Percentiles rank a stretch among this genome's conserved stretches.
These are phyloP conservation scores for Tachina fera DNA, from an alignment of 2,888 invertebrate genomes.

Conservation along the genomic window DNA sequence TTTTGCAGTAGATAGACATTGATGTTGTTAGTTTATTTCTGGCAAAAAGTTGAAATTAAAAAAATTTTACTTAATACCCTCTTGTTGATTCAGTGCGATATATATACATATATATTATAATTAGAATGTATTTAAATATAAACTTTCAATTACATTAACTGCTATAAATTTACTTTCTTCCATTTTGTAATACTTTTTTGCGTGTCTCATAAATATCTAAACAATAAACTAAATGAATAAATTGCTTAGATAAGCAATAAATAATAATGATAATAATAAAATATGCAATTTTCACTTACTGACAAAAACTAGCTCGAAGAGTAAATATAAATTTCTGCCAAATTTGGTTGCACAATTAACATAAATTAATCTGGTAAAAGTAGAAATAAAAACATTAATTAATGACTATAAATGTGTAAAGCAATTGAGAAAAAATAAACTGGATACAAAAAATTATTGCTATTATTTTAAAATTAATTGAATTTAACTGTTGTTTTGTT, in stretches of 20 bases:
- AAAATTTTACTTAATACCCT: too few species aligned
- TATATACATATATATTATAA: too few species aligned
- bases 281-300: slow-evolving; percentile 6
- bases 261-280: background rate
- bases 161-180: background rate
- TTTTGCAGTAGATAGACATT: too few species aligned
- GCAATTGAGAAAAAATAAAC: slow-evolving; percentile 6
- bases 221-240: slow-evolving; percentile 18
- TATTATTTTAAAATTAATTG: slow-evolving; percentile 28
- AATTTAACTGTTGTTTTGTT: slow-evolving; percentile 45
- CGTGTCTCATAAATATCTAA: slow-evolving; percentile 29
- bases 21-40: too few species aligned
- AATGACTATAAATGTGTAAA: slow-evolving; percentile 38
- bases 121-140: background rate
- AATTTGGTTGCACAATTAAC: slow-evolving; percentile 55
- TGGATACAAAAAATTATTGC: background rate
- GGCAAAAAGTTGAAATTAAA: too few species aligned
- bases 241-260: background rate
- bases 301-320: slow-evolving; percentile 4
- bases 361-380: slow-evolving; percentile 32
- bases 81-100: too few species aligned
- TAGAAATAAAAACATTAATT: slow-evolving; percentile 5
- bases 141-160: background rate
- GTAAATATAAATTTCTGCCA: slow-evolving; percentile 41
- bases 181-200: background rate